Base-by-base conservation (phyloP, 1,140 invertebrate genomes). In the Stegodyphus mimosarum region DNA sequence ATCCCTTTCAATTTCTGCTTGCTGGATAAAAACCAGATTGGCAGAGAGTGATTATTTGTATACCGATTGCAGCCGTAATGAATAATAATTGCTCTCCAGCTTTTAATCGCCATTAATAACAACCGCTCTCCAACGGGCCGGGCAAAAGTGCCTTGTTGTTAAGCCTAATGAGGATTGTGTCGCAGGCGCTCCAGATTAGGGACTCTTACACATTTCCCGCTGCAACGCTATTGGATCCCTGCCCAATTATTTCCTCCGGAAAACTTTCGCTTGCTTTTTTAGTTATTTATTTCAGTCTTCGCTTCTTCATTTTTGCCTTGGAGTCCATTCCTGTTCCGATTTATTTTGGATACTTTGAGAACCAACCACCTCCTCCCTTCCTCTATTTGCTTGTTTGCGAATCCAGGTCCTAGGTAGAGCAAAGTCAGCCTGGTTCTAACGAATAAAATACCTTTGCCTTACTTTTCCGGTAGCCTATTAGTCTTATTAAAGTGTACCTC, bases 41-140 rank as follows among this genome's bases (percentile, higher is more conserved):
- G 66, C 33, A 50, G 17, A 69, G 77, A 81, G 6, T 81, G 69
- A 81, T 81, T 81, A 70, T 81, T 81, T 72, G 80, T 73, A 15
- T 15, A 52, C 66, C 70, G 70, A 72, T 53, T 63, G 67, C 67
- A 10, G 13, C 53, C 17, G 70, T 84, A 84, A 84, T 84, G 83
- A 84, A 84, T 84, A 76, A 76, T 84, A 84, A 84, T 84, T 75
- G 63, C 73, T 64, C 74, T 49, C 71, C 17, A 7, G 80, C 80
- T 83, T 74, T 83, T 84, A 84, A 84, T 84, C 63, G 83, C 73
- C 72, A 84, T 84, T 84, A 84, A 84, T 71, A 76, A 73, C 64
- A 55, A 52, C 15, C 7, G 11, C 15, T 50, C 9, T 49, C 48
- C n/a, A 63, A 33, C 33, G 33, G 33, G 1, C 33, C 33, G 3